phyloP scores from a whole-genome alignment of 2,888 invertebrate species.

The Epinotia nisella region DNA sequence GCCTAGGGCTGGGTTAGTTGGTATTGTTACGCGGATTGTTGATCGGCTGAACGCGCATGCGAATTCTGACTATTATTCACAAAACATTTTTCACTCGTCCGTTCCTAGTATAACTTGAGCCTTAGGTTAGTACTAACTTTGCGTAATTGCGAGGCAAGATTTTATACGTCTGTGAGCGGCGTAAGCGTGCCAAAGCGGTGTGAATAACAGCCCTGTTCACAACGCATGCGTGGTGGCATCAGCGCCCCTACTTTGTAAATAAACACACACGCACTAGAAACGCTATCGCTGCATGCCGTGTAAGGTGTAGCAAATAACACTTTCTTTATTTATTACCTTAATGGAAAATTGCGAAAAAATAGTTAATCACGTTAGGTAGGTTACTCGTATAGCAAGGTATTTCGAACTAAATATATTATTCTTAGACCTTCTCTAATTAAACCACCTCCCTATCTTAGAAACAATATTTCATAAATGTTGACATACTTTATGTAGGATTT shows the following conservation, averaged over 20 bases:
- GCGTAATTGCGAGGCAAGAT: background rate
- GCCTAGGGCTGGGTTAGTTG: slow-evolving; percentile 17
- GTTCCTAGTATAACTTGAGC: background rate
- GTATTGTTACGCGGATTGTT: slow-evolving; percentile 11
- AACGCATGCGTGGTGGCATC: slow-evolving; percentile 71
- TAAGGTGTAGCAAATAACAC: background rate
- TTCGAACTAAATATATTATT: too few species aligned
- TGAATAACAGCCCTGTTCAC: slow-evolving; percentile 14
- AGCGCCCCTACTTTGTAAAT: slow-evolving; percentile 63
- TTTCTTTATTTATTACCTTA: too few species aligned
- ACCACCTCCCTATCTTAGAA: too few species aligned
- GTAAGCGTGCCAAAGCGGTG: background rate
- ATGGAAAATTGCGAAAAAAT: too few species aligned
- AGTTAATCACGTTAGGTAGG: too few species aligned
- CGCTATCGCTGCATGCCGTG: background rate
- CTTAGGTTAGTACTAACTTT: slow-evolving; percentile 12
- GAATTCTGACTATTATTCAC: background rate
- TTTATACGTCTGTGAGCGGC: background rate
- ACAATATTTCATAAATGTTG: too few species aligned
- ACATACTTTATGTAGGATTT: too few species aligned
- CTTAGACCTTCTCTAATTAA: too few species aligned
- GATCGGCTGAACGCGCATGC: slow-evolving; percentile 18
- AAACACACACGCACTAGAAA: slow-evolving; percentile 36
- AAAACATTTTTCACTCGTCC: background rate
- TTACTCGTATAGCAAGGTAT: too few species aligned